These are phyloP conservation scores for Drosophila stalkeri DNA, from an alignment of 2,888 invertebrate species.

Conservation along the genomic window DNA sequence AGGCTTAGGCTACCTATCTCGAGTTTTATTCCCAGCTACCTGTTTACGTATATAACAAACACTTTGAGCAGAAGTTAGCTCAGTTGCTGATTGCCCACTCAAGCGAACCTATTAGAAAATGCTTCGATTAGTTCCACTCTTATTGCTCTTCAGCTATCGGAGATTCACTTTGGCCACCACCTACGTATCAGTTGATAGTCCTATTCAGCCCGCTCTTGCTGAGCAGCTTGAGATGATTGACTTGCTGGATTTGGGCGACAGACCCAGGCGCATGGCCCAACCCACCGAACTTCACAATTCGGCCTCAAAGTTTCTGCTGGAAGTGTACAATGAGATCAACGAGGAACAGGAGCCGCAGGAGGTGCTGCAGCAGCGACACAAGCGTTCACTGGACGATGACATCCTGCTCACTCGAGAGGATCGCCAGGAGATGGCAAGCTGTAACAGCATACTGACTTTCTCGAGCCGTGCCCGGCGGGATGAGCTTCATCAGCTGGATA, in stretches of 20 bases:
- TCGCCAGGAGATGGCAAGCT: conserved; percentile 92
- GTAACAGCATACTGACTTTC: conserved; percentile 97
- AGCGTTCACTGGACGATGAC: conserved; percentile 67
- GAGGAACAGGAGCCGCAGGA: conserved; percentile 81
- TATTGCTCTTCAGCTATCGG: conserved; percentile 9
- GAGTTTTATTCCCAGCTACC: conserved; percentile 38
- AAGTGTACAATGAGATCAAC: conserved; percentile 92
- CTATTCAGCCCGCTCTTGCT: conserved; percentile 33
- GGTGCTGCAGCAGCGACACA: conserved; percentile 70
- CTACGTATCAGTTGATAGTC: conserved; percentile 32
- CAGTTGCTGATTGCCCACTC: conserved; percentile 36
- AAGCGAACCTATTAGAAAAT: conserved; percentile 11
- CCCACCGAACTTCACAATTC: conserved; percentile 84
- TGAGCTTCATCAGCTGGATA: conserved; percentile 22
- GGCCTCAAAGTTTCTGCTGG: conserved; percentile 93
- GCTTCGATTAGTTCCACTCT: not conserved
- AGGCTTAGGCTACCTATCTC: conserved; percentile 8
- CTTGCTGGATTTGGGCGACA: conserved; percentile 93
- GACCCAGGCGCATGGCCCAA: conserved; percentile 87
- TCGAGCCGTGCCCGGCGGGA: conserved; percentile 86
- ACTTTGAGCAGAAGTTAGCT: fast-evolving
- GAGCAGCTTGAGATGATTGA: conserved; percentile 89
- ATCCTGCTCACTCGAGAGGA: conserved; percentile 90
- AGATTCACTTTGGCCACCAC: conserved; percentile 20
- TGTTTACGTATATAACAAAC: conserved; percentile 44